Base-by-base conservation (phyloP, 1,140 invertebrate species). In the Zaprionus ornatus region DNA sequence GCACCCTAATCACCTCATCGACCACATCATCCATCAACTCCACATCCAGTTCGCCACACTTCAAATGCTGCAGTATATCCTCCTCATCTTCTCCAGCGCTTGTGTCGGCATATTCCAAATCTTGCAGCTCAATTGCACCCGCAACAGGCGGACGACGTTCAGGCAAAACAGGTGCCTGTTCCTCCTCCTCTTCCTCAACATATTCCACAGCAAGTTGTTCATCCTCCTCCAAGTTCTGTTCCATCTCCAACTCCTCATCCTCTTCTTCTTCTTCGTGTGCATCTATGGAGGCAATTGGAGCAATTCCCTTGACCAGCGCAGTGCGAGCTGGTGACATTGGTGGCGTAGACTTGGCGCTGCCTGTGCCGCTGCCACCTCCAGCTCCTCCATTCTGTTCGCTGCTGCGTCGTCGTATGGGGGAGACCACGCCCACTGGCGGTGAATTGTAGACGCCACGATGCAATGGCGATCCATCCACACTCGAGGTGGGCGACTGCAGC, bases 101-200 rank as follows among this genome's bases (percentile, higher is more conserved):
- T 12, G 93, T 94, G 80, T 94, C 94, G 3, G 93, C 94, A 88
- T 93, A 94, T 74, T 94, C 88, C 90, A 94, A 45, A 91, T 92
- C 91, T 93, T 94, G 79, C 92, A 92, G 55, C 76, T 92, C 91
- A 3, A 92, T 66, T 9, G 68, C 50, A 0, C 78, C 76, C 5
- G 79, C 75, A 1, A 71, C 65, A 0, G 82, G 57, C 0, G 84
- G 78, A 55, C 79, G 86, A 2, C 82, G 74, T 54, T 82, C 85
- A 1, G 91, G 91, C 17, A 92, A 52, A n/a, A 78, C 68, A 0
- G 90, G 91, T 25, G 79, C 85, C n/a, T 79, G 61, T 5, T 77
- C 74, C 21, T 82, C 71, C 2, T 66, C 48, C 12, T 65, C 45
- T 5, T 74, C 40, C 5, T 84, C 85, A 0, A 81, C 69, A 72